Percentiles rank a stretch among this genome's conserved stretches.
Conservation (phyloP, 2,888 invertebrate genomes). For the Diachrysia chrysitis region DNA sequence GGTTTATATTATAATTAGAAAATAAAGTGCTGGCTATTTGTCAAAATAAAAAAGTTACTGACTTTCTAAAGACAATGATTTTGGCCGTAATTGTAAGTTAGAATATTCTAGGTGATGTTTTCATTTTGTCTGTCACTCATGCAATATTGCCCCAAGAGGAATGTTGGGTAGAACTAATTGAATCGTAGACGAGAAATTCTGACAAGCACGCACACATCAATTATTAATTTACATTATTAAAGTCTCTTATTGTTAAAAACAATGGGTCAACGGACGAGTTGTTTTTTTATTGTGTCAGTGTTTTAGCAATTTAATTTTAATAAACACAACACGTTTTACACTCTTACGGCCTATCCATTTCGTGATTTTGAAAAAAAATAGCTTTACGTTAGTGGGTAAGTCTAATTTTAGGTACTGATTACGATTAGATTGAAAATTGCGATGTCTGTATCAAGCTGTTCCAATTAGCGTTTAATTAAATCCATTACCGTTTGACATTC, state of each 20-base stretch:
- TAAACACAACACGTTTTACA: too few species aligned
- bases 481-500: background rate
- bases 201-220: background rate
- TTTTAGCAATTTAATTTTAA: too few species aligned
- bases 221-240: background rate
- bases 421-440: background rate
- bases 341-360: background rate
- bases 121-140: background rate
- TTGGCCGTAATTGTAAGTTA: background rate
- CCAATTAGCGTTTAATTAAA: background rate
- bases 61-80: background rate
- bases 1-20: too few species aligned
- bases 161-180: background rate
- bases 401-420: too few species aligned
- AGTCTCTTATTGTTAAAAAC: too few species aligned
- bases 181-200: background rate
- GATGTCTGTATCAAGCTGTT: background rate
- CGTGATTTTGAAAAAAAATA: background rate
- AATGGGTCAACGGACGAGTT: too few species aligned
- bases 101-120: background rate
- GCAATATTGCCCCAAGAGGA: background rate
- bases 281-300: background rate
- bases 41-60: background rate
- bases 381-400: too few species aligned
- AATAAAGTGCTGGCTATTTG: too few species aligned